Evolutionary conservation across 2,888 invertebrate species (phyloP).

Genomic region (Coelogynopora nodosa): DNA sequence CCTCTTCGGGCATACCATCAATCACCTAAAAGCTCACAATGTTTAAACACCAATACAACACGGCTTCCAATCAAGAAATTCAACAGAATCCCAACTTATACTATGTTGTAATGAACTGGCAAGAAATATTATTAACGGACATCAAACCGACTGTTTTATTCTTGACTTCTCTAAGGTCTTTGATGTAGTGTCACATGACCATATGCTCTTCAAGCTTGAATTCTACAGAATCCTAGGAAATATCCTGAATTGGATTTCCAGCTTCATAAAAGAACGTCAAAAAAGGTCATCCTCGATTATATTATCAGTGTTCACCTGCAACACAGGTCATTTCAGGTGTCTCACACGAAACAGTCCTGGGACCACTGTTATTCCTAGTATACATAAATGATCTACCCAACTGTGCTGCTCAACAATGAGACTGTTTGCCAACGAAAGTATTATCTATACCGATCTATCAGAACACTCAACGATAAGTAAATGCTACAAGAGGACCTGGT

Average conservation of each 20-base stretch:
- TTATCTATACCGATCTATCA: neutral
- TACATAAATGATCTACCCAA: neutral
- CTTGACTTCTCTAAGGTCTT: neutral
- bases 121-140: neutral
- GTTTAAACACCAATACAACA: neutral
- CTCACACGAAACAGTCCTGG: neutral
- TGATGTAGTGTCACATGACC: neutral
- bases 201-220: neutral
- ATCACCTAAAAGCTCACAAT: neutral
- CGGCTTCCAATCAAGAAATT: neutral
- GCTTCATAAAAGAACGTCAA: neutral
- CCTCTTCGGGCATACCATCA: neutral
- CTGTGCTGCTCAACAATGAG: neutral
- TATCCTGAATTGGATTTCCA: neutral
- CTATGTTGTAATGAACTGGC: neutral
- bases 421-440: neutral
- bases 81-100: neutral
- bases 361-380: neutral
- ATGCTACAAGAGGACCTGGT: neutral
- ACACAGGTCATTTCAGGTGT: neutral
- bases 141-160: neutral
- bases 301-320: neutral
- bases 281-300: neutral
- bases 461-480: neutral
- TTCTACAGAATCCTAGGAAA: neutral